Evolutionary conservation across 2,888 invertebrate genomes (phyloP), one percentile per base, ranked within the genome.

Genomic region (Lampropteryx suffumata): DNA sequence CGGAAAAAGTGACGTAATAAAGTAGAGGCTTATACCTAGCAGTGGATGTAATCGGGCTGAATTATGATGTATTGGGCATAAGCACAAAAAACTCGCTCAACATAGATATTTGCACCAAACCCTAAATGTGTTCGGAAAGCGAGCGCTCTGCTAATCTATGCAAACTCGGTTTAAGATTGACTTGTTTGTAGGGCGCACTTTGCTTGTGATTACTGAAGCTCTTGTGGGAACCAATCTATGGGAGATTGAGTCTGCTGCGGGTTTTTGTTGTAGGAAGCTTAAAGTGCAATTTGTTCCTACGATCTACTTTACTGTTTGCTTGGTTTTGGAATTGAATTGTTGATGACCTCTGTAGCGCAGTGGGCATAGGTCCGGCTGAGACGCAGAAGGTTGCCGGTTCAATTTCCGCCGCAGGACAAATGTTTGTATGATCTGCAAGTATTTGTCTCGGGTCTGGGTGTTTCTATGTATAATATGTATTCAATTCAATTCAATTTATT

Each of bases 151-250:
- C 77, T 84, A 84, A 84, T 84, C 81, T 83, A 84, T 84, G 84
- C 83, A 83, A 84, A 84, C 81, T 69, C 65, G 73, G 76, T 81
- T 79, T 80, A 78, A 82, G 80, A 84, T 84, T 79, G 83, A 82
- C 80, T 84, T 84, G 82, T 84, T 84, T 84, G 82, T 80, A 72
- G 72, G 77, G 66, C 75, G 70, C 73, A 71, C 71, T 72, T 73
- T 63, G 69, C 62, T 57, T 64, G 69, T 71, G 79, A 79, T 79
- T 76, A 76, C 74, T 62, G 59, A 33, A 63, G 63, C 65, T 55
- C 66, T 71, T 67, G 67, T 62, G 64, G 63, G 57, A 69, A 64
- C 66, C 75, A 71, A 77, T 77, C 73, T 67, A 65, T 46, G 53
- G 59, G 59, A 65, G 64, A 69, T 61, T 61, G 61, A 61, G 61